phyloP scores from a whole-genome alignment of 1,140 invertebrate genomes.

The Habropoda laboriosa region DNA sequence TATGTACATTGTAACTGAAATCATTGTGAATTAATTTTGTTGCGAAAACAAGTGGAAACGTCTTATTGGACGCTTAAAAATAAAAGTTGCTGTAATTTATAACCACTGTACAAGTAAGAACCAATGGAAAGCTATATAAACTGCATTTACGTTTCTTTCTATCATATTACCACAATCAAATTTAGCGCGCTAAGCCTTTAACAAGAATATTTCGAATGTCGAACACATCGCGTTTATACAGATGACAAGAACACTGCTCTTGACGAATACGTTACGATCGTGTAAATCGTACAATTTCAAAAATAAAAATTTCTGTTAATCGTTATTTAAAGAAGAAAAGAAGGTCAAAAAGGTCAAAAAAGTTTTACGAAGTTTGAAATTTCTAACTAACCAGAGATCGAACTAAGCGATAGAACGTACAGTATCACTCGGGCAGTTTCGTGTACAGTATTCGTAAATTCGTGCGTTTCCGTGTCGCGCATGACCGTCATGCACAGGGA shows the following conservation, averaged over 20 bases:
- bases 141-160: neutral
- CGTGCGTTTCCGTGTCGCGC: constrained; percentile 13
- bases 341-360: neutral
- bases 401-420: too few relatives aligned
- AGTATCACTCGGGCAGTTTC: neutral
- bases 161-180: neutral
- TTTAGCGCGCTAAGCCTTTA: neutral
- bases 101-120: neutral
- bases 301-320: neutral
- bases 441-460: neutral
- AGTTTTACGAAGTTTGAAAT: neutral
- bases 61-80: constrained; percentile 6
- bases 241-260: too few relatives aligned
- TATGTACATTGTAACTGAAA: constrained; percentile 8
- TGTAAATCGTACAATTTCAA: neutral
- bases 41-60: neutral
- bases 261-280: neutral
- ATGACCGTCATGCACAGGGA: neutral
- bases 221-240: too few relatives aligned
- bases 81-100: constrained; percentile 20
- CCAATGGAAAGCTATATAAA: constrained; percentile 8
- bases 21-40: constrained; percentile 10
- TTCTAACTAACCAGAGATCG: neutral
- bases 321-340: neutral
- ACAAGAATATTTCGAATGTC: too few relatives aligned